Evolutionary conservation across 2,113 vertebrate genomes (phyloP).

Genomic region (Brienomyrus longianalis): DNA sequence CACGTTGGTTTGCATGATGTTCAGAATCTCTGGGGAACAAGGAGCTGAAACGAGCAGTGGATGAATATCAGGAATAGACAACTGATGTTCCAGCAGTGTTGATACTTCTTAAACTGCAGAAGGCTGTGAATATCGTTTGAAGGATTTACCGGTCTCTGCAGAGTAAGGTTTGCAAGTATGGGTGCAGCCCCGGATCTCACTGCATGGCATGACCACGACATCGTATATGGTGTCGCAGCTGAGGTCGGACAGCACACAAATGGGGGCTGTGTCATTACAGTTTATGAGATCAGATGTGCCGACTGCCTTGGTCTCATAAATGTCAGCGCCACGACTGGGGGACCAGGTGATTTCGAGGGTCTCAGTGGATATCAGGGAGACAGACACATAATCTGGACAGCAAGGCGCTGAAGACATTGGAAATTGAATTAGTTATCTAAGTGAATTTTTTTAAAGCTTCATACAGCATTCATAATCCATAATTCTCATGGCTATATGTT

Average conservation of each 20-base stretch:
- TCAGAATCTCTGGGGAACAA: slow-evolving; percentile 78
- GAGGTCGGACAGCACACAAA: slow-evolving; percentile 75
- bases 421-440: slow-evolving; percentile 8
- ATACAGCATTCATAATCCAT: too few species aligned
- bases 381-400: slow-evolving; percentile 67
- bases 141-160: slow-evolving; percentile 67
- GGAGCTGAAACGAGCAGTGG: slow-evolving; percentile 63
- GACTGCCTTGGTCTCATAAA: slow-evolving; percentile 69
- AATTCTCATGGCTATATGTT: too few species aligned
- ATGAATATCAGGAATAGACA: not conserved
- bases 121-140: not conserved
- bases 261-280: slow-evolving; percentile 70
- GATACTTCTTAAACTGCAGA: not conserved
- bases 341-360: slow-evolving; percentile 74
- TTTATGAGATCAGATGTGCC: slow-evolving; percentile 41
- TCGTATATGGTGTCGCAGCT: slow-evolving; percentile 68
- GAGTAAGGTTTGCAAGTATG: slow-evolving; percentile 54
- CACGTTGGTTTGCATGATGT: slow-evolving; percentile 57
- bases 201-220: slow-evolving; percentile 72
- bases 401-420: slow-evolving; percentile 69
- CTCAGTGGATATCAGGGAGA: slow-evolving; percentile 66
- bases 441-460: not conserved
- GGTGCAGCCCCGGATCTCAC: slow-evolving; percentile 71
- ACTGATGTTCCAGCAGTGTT: not conserved
- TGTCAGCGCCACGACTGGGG: slow-evolving; percentile 73